phyloP scores from a whole-genome alignment of 1,140 invertebrate genomes.

The Bombus huntii region DNA sequence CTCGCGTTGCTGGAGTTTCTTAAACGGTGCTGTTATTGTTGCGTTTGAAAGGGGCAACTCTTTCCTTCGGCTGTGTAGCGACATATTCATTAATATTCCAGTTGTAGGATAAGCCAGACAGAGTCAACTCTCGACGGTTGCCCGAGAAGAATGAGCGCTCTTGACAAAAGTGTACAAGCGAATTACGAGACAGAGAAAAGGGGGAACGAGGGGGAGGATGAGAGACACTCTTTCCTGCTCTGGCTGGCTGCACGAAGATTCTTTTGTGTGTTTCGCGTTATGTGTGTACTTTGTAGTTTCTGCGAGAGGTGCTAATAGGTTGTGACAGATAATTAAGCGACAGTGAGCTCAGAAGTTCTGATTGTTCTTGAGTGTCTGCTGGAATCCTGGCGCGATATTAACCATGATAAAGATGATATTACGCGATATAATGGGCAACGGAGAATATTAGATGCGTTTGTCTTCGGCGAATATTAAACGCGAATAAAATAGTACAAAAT shows the following conservation, averaged over 20 bases:
- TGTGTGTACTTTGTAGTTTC: constrained; percentile 3
- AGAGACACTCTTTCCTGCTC: constrained; percentile 1
- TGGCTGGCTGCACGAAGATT: constrained; percentile 14
- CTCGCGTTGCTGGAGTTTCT: not conserved
- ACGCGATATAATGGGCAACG: not conserved
- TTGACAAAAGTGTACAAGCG: constrained; percentile 48
- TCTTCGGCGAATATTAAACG: not conserved
- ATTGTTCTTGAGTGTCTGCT: constrained; percentile 2
- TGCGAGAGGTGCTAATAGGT: constrained; percentile 20
- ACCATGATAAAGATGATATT: not conserved
- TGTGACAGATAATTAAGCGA: constrained; percentile 30
- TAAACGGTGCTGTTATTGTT: constrained; percentile 22
- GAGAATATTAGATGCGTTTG: not conserved
- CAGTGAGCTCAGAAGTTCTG: constrained; percentile 15
- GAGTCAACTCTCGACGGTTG: constrained; percentile 50
- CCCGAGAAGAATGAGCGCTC: constrained; percentile 41
- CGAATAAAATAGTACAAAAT: too few species aligned
- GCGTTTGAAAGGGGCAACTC: constrained; percentile 13
- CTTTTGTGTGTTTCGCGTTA: constrained; percentile 12
- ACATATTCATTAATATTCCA: constrained; percentile 47
- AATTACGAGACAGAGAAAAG: constrained; percentile 29
- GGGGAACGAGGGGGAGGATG: too few species aligned
- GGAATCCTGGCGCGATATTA: not conserved
- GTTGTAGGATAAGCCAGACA: constrained; percentile 48
- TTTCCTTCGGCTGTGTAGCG: not conserved